These are phyloP conservation scores for Eustalomyia histrio DNA, from an alignment of 2,888 invertebrate genomes.

Conservation along the genomic window DNA sequence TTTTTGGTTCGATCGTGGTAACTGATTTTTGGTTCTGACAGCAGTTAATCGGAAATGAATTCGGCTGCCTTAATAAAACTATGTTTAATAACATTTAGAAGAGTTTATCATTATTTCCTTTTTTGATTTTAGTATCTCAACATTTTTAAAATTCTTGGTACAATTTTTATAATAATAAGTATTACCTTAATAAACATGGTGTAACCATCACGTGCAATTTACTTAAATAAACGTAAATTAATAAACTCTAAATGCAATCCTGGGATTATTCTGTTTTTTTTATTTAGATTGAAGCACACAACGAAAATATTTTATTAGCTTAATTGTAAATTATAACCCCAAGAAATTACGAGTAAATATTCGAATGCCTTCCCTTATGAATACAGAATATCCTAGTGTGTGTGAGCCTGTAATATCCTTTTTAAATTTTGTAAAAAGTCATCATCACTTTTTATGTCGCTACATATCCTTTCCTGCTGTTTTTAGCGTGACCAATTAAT, in stretches of 20 bases:
- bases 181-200: neutral
- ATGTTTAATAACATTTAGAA: no score
- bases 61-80: no score
- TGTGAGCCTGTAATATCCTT: neutral
- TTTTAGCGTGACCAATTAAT: constrained; percentile 79
- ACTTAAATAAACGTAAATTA: constrained; percentile 21
- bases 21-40: no score
- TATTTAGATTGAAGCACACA: constrained; percentile 6
- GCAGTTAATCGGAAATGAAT: no score
- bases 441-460: constrained; percentile 29
- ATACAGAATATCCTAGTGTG: no score
- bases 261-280: neutral
- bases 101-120: no score
- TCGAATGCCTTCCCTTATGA: constrained; percentile 8
- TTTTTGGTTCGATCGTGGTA: no score
- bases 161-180: no score
- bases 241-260: constrained; percentile 31
- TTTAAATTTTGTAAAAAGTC: constrained; percentile 15
- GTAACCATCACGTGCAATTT: constrained; percentile 13
- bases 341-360: constrained; percentile 10
- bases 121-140: no score
- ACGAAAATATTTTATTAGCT: constrained; percentile 49
- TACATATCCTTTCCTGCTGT: constrained; percentile 67
- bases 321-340: constrained; percentile 28
- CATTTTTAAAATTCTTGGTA: no score